Conservation (phyloP, 2,113 vertebrate genomes). For the Pipra filicauda region DNA sequence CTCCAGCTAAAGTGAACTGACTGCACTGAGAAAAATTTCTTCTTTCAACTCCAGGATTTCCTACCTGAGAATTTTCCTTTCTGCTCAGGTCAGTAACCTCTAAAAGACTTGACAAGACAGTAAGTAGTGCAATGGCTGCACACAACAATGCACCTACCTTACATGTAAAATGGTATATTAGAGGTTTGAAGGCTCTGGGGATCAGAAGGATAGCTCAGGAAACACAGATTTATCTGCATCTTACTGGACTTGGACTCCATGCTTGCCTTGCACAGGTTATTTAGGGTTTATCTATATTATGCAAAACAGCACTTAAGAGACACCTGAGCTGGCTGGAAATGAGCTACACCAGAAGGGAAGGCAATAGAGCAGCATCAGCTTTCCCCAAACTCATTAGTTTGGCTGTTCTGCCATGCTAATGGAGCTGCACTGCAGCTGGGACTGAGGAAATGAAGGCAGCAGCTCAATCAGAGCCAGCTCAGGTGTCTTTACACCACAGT, state of each 20-base stretch:
- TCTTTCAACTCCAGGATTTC: not conserved
- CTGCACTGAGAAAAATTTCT: not conserved
- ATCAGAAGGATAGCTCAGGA: not conserved
- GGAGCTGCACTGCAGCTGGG: not conserved
- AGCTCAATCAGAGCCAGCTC: not conserved
- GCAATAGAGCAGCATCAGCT: slow-evolving; percentile 8
- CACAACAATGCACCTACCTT: not conserved
- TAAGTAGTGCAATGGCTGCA: not conserved
- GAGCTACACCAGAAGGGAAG: not conserved
- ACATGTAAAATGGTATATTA: not conserved
- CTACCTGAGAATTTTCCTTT: not conserved
- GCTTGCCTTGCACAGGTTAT: not conserved
- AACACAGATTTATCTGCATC: not conserved
- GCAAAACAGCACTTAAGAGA: not conserved
- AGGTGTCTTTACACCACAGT: not conserved
- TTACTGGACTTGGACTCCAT: not conserved
- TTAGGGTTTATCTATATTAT: not conserved
- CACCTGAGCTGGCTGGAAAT: not conserved
- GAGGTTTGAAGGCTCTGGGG: not conserved
- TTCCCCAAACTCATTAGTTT: slow-evolving; percentile 1
- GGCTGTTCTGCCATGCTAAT: slow-evolving; percentile 12
- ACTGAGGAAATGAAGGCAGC: not conserved
- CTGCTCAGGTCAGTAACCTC: not conserved
- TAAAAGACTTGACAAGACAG: not conserved
- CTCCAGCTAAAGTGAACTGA: not conserved